Evolutionary conservation across 2,113 vertebrate species (phyloP).

Genomic region (Clarias gariepinus): DNA sequence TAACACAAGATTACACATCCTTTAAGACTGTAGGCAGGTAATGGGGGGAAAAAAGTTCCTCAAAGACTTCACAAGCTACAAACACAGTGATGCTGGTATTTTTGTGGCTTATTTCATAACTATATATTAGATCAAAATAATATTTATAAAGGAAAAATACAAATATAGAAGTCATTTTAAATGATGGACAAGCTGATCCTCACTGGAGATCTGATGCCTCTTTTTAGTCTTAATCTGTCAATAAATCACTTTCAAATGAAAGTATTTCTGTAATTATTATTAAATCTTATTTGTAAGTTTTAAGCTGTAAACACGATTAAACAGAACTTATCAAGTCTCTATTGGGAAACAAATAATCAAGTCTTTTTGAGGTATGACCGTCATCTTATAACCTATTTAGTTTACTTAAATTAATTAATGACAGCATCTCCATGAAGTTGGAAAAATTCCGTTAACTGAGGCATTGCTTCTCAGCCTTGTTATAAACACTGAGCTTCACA

Average conservation of each 20-base stretch:
- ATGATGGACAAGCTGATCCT: background rate
- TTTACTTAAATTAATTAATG: conserved; percentile 8
- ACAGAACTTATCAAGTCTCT: background rate
- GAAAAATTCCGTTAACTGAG: too few species aligned
- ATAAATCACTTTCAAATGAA: conserved; percentile 12
- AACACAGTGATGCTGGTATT: background rate
- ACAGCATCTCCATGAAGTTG: too few species aligned
- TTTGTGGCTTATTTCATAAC: conserved; percentile 18
- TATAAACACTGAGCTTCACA: too few species aligned
- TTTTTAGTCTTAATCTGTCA: background rate
- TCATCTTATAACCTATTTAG: conserved; percentile 10
- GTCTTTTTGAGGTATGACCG: conserved; percentile 27
- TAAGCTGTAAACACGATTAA: conserved; percentile 18
- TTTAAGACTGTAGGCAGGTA: too few species aligned
- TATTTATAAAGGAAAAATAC: background rate
- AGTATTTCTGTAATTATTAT: conserved; percentile 6
- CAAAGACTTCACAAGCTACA: background rate
- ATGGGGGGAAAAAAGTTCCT: too few species aligned
- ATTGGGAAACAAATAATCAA: conserved; percentile 21
- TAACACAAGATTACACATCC: too few species aligned
- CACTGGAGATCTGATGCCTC: background rate
- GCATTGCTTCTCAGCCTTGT: too few species aligned
- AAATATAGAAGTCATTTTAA: conserved; percentile 18
- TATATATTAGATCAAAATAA: background rate
- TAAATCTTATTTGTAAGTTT: background rate